Conservation (phyloP, 2,797 vertebrate genomes). For the Acanthurus leucopareius region DNA sequence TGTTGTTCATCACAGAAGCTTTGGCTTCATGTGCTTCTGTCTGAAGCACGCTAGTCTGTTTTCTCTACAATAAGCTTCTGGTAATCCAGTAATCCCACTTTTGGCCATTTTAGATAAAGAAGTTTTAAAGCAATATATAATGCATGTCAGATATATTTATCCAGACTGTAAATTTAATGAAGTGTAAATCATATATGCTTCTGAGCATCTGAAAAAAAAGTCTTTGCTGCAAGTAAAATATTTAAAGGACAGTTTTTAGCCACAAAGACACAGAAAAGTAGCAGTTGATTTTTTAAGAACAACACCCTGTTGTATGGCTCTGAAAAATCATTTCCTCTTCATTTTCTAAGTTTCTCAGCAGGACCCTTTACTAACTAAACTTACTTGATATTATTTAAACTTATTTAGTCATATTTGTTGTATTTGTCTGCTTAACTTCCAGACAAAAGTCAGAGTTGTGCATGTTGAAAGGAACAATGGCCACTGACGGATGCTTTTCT, state of each 20-base stretch:
- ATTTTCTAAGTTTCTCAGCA: too few relatives aligned
- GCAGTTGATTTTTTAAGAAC: not conserved
- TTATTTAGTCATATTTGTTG: not conserved
- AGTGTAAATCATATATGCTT: constrained; percentile 16
- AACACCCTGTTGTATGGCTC: not conserved
- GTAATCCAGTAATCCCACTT: constrained; percentile 2
- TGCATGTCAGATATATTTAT: not conserved
- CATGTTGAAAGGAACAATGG: not conserved
- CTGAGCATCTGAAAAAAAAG: constrained; percentile 5
- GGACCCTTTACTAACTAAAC: too few relatives aligned
- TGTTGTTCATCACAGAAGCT: constrained; percentile 8
- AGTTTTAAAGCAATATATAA: not conserved
- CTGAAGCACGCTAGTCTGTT: not conserved
- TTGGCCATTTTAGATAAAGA: not conserved
- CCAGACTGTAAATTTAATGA: not conserved
- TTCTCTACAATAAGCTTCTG: constrained; percentile 1
- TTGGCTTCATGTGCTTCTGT: constrained; percentile 23
- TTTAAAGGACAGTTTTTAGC: not conserved
- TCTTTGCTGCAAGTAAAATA: not conserved
- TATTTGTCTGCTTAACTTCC: not conserved
- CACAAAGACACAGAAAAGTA: not conserved
- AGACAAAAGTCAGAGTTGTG: not conserved
- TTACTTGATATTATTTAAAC: not conserved
- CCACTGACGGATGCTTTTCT: not conserved
- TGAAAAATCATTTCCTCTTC: not conserved